Evolutionary conservation across 2,888 invertebrate species (phyloP).

Genomic region (Theretra japonica): DNA sequence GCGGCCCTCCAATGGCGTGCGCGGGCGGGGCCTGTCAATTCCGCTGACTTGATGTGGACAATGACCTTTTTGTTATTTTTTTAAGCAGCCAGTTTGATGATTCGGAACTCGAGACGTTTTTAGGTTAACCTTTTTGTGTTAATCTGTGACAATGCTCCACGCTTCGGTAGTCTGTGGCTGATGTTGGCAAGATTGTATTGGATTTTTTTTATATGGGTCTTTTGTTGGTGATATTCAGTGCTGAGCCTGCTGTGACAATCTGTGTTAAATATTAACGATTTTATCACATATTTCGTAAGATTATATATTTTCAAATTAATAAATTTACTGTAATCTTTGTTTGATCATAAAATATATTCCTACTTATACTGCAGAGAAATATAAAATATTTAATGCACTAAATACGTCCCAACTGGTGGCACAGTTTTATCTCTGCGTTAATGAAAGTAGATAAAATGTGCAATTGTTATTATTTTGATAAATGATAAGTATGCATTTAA

Average conservation of each 20-base stretch:
- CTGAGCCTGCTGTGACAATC: not conserved
- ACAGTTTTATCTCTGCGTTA: slow-evolving; percentile 13
- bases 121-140: slow-evolving; percentile 32
- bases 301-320: too few species aligned
- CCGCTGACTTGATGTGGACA: slow-evolving; percentile 79
- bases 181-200: slow-evolving; percentile 10
- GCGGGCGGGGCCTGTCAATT: slow-evolving; percentile 82
- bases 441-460: slow-evolving; percentile 17
- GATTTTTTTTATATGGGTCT: not conserved
- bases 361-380: not conserved
- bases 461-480: slow-evolving; percentile 22
- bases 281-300: too few species aligned
- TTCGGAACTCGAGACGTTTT: slow-evolving; percentile 36
- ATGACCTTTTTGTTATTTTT: slow-evolving; percentile 73
- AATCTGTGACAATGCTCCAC: slow-evolving; percentile 31
- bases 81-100: slow-evolving; percentile 47
- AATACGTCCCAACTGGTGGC: not conserved
- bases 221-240: not conserved
- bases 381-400: not conserved
- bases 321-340: too few species aligned
- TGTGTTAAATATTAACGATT: too few species aligned
- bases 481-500: slow-evolving; percentile 6
- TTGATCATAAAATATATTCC: too few species aligned
- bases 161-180: slow-evolving; percentile 22
- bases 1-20: slow-evolving; percentile 79